Conservation (phyloP, 2,797 vertebrate species). For the Cyclopterus lumpus region DNA sequence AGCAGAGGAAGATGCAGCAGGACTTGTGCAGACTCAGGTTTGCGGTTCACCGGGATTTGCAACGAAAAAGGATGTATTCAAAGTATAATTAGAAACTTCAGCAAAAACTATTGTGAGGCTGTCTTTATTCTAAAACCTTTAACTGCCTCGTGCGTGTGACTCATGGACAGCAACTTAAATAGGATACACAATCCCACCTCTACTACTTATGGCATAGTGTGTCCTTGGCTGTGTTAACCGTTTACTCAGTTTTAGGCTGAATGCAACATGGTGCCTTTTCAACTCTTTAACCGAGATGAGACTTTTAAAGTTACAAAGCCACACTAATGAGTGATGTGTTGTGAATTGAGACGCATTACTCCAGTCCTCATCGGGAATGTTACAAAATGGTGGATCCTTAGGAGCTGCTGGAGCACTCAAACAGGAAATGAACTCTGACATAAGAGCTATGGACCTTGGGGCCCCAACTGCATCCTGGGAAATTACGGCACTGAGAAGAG, state of each 20-base stretch:
- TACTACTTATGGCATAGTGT: background rate
- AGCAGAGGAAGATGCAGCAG: conserved; percentile 31
- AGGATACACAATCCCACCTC: background rate
- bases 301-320: background rate
- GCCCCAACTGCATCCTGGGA: conserved; percentile 80
- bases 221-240: conserved; percentile 2
- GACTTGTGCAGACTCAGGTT: conserved; percentile 15
- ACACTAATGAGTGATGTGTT: background rate
- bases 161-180: conserved; percentile 14
- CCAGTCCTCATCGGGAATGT: conserved; percentile 48
- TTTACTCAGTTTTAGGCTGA: conserved; percentile 23
- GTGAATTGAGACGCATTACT: conserved; percentile 40
- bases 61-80: background rate
- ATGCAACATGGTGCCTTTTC: background rate
- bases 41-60: conserved; percentile 17
- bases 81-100: conserved; percentile 30
- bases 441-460: conserved; percentile 78
- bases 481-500: conserved; percentile 74
- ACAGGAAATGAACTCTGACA: conserved; percentile 85
- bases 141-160: background rate
- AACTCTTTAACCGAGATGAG: conserved; percentile 3
- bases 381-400: conserved; percentile 80
- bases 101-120: conserved; percentile 15
- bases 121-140: conserved; percentile 6
- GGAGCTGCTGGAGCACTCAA: conserved; percentile 67